Base-by-base conservation (phyloP, 2,113 vertebrate species). In the Hemicordylus capensis region DNA sequence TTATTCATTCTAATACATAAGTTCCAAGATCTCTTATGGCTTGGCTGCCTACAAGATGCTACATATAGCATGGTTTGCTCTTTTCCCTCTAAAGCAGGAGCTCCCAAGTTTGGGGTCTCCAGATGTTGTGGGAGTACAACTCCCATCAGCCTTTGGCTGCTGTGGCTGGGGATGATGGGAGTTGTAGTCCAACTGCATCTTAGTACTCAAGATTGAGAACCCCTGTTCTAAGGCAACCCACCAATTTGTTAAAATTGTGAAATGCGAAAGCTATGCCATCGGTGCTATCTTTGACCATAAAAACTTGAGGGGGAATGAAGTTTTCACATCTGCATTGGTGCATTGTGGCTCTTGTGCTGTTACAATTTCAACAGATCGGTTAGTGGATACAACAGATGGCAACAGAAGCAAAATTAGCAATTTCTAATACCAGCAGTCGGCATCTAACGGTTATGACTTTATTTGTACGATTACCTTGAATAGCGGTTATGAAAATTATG, bases 361-460 rank as follows among this genome's bases (percentile, higher is more conserved):
- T 58, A 44, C 0, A 3, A 20, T 10, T 58, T 58, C 46, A 61
- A 80, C 48, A 80, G 61, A 75, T 44, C 69, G 84, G 79, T 87
- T 82, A 72, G 26, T 58, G 78, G 91, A 4, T 63, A 46, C 56
- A 86, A 59, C 75, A 92, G 84, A 63, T 85, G 83, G 76, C 74
- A 84, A 85, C 4, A 85, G n/a, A 19, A 87, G 37, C 85, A 88
- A 91, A 92, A 87, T 69, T n/a, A n/a, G n/a, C n/a, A n/a, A n/a
- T n/a, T n/a, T n/a, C n/a, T n/a, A n/a, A n/a, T n/a, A n/a, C n/a
- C n/a, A n/a, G n/a, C n/a, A n/a, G n/a, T n/a, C n/a, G n/a, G n/a
- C n/a, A n/a, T n/a, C n/a, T n/a, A n/a, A n/a, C n/a, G n/a, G 20
- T 85, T 77, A 58, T 12, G 2, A 81, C 39, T 76, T 8, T 69